Evolutionary conservation across 2,888 invertebrate genomes (phyloP).

Genomic region (Phragmatobia fuliginosa): DNA sequence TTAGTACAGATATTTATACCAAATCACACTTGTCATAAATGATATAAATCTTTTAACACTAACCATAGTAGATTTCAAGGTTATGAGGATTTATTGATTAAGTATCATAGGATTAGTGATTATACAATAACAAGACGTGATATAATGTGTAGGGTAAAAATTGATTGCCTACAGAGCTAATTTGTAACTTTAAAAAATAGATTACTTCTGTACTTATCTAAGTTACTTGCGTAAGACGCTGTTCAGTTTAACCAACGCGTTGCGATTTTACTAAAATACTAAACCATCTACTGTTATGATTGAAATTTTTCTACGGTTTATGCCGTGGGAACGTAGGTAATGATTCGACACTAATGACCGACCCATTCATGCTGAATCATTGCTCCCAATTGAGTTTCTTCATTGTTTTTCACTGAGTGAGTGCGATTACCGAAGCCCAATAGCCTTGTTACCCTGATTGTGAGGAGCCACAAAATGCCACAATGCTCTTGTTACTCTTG

Average conservation of each 20-base stretch:
- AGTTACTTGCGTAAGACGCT: neutral
- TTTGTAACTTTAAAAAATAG: neutral
- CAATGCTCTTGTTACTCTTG: too few species aligned
- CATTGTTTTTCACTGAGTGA: too few species aligned
- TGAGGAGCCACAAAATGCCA: too few species aligned
- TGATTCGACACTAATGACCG: too few species aligned
- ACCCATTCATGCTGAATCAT: too few species aligned
- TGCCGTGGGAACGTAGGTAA: too few species aligned
- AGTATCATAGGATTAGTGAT: conserved; percentile 1
- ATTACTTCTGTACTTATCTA: neutral
- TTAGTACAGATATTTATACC: too few species aligned
- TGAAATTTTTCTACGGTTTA: too few species aligned
- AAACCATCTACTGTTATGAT: too few species aligned
- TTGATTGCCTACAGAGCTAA: neutral
- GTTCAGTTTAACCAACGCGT: neutral
- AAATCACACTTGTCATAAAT: neutral
- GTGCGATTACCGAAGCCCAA: too few species aligned
- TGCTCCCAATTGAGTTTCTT: too few species aligned
- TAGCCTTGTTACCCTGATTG: too few species aligned
- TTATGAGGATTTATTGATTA: neutral
- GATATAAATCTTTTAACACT: neutral
- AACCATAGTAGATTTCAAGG: neutral
- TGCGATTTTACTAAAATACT: neutral
- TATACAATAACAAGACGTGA: neutral
- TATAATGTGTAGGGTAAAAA: neutral